Base-by-base conservation (phyloP, 2,113 vertebrate genomes). In the Ahaetulla prasina region DNA sequence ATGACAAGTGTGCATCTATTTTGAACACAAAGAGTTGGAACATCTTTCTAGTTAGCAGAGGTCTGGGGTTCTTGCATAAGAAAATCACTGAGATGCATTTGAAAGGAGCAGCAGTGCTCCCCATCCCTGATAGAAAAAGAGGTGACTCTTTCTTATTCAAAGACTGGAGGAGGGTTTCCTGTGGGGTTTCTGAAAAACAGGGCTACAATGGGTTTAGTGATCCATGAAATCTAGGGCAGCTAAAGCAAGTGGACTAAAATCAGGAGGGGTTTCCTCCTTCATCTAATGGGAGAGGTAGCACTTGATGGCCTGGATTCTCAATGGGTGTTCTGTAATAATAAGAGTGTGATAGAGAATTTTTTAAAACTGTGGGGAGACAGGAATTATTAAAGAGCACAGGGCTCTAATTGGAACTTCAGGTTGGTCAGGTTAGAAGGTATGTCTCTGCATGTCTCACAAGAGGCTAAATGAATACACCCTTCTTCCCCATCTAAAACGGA, bases 171-270 rank as follows among this genome's bases (percentile, higher is more conserved):
- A 0, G 0, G 45, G 90, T 8, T 95, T 88, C 88, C 88, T 89
- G 50, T 0, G 0, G 88, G 45, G 53, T 39, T 91, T 90, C 0
- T 0, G n/a, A 63, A 92, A 45, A 0, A 3, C n/a, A 0, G 3
- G 90, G 92, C 53, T 89, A 92, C 92, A 93, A 95, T 91, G 94
- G 25, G 22, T 0, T 45, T 91, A n/a, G 91, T 89, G 95, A 96
- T 94, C 96, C 92, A 0, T 45, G 93, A 90, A 87, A 92, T 93
- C 92, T 50, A 80, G 54, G 87, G 93, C 93, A 90, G 92, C 54
- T 63, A 0, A 3, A 92, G 0, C 0, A 30, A 91, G 85, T 10
- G 2, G 55, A 91, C 11, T 3, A 0, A 87, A 50, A 52, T 10
- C 87, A 54, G 85, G 93, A 30, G 6, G 4, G 25, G 8, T n/a